These are phyloP conservation scores for Artibeus jamaicensis DNA, from an alignment of 2,797 vertebrate genomes.

Conservation along the genomic window DNA sequence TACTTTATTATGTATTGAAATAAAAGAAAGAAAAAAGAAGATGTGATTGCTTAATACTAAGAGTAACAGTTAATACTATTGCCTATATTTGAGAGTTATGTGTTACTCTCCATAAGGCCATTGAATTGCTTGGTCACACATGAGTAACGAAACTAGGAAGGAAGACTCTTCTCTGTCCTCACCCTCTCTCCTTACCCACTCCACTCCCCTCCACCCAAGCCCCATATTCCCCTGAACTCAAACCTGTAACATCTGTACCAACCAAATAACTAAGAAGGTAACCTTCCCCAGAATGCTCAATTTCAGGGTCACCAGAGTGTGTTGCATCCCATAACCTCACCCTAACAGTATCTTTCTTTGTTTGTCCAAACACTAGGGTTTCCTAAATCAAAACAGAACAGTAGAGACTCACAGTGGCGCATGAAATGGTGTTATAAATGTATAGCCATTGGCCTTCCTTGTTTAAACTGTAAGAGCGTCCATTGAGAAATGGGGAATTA, in stretches of 20 bases:
- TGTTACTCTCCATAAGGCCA: neutral
- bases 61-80: constrained; percentile 5
- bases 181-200: neutral
- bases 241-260: neutral
- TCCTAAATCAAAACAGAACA: constrained; percentile 22
- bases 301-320: neutral
- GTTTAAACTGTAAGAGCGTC: neutral
- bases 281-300: neutral
- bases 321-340: neutral
- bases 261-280: neutral
- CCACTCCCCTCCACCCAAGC: neutral
- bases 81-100: neutral
- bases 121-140: neutral
- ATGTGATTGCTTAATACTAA: neutral
- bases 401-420: neutral
- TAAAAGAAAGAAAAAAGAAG: neutral
- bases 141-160: neutral
- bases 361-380: neutral
- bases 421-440: constrained; percentile 17
- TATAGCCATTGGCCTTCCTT: neutral
- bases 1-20: neutral
- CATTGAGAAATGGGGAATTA: neutral
- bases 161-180: neutral
- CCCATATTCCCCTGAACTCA: neutral
- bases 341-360: neutral